Base-by-base conservation (phyloP, 2,888 invertebrate species). In the Parnassius glacialis region DNA sequence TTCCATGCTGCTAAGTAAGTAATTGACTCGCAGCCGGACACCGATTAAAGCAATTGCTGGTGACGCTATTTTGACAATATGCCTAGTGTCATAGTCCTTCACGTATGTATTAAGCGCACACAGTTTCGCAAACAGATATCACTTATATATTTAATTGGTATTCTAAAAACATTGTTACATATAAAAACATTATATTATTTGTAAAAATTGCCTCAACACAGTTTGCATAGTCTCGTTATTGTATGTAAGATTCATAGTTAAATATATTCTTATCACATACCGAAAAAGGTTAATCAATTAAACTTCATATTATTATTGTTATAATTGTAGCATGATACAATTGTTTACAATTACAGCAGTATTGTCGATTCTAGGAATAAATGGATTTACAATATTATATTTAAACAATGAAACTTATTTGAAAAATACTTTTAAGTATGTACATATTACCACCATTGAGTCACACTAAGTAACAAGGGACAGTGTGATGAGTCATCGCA, bases 1-100 rank as follows among this genome's bases (percentile, higher is more conserved):
- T 90, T 88, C 88, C 89, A 90, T 81, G 84, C 87, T 87, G 86
- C 83, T 85, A 89, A 90, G 80, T 90, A 86, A 87, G 84, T 90
- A 90, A 91, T 90, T 90, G 90, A 78, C 83, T 83, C 85, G 76
- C 88, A 87, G 90, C 83, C 85, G 87, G 87, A 80, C 79, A 75
- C 83, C 85, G 83, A 90, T 90, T 90, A 90, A 78, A 79, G 82
- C 87, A 91, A 91, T 91, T 89, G 90, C 80, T 57, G 84, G 74
- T 85, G 81, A 85, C 80, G 85, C 85, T 90, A 89, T 90, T 90
- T 90, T 90, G 90, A 89, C 89, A 88, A 87, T 82, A 87, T 79
- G 79, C 78, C 75, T 73, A 60, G 61, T 57, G 44, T 52, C 12
- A 59, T 52, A 54, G 25, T 47, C 50, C 48, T 59, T 61, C 57